Base-by-base conservation (phyloP, 37 sponge, comb jelly and placozoan species). In the Ianthella basta region DNA sequence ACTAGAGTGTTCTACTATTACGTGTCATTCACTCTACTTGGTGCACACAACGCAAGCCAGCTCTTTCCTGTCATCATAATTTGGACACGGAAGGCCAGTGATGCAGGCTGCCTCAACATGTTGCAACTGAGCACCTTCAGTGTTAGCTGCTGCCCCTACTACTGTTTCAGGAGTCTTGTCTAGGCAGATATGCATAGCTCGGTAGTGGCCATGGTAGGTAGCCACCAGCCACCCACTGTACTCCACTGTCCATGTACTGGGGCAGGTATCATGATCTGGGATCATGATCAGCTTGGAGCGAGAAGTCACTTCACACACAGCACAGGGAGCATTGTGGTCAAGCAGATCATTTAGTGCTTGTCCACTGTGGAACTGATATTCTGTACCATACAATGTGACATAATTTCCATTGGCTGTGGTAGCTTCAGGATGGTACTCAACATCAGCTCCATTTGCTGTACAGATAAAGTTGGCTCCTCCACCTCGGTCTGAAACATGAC, bases 1-100 rank as follows among this genome's bases (percentile, higher is more conserved):
- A 34, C 33, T 74, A 35, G 77, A 24, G 33, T 6, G 25, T 35
- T 3, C 77, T 6, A 24, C 77, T 24, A 14, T 8, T 70, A 5
- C 33, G 4, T 70, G 37, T 35, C 6, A 2, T 15, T 30, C 21
- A 14, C n/a, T 12, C 70, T 36, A 84, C 84, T 73, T 80, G 54
- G 82, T 80, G 73, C 90, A 89, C 63, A 89, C 90, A 21, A 60
- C 90, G 72, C 90, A 89, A 50, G 81, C 77, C 40, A 89, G 66
- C 56, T 85, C 90, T 65, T 81, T 80, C 29, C 13, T n/a, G 6
- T 13, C 32, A 33, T 85, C 79, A 44, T 89, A 89, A 33, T 78
- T 83, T 37, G 82, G 82, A 25, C 90, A 89, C 4, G 82, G 75
- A 1, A 89, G 25, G 5, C 86, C 86, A 75, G 23, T 21, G 57